phyloP scores from a whole-genome alignment of 2,113 vertebrate species.

The Pseudorasbora parva region DNA sequence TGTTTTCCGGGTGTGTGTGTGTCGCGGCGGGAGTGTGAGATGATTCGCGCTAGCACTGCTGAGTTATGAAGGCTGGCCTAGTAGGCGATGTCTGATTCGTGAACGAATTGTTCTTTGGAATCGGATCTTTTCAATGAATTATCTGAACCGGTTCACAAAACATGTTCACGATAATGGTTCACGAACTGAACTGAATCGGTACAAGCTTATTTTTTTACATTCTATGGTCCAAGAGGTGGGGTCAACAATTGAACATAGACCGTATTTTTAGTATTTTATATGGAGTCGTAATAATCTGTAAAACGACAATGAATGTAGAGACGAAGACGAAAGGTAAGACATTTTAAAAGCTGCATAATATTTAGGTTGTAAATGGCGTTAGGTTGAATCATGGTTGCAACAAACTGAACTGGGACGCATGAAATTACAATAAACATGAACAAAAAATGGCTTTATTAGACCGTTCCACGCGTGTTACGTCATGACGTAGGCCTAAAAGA shows the following conservation, averaged over 20 bases:
- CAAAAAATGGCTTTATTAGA: neutral
- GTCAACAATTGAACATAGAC: neutral
- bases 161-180: neutral
- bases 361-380: too few relatives aligned
- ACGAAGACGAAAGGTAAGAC: too few relatives aligned
- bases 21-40: slow-evolving; percentile 17
- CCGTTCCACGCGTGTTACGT: neutral
- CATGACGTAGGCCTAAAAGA: slow-evolving; percentile 11
- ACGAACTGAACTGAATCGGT: neutral
- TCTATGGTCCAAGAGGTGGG: neutral
- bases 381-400: neutral
- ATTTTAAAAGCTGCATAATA: too few relatives aligned
- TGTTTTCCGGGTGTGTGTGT: slow-evolving; percentile 31
- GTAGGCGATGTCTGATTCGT: neutral
- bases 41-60: neutral
- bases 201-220: too few relatives aligned
- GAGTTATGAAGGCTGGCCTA: neutral
- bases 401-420: neutral
- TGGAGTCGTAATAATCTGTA: neutral
- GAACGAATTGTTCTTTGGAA: neutral
- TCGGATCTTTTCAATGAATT: slow-evolving; percentile 11
- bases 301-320: neutral
- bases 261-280: neutral
- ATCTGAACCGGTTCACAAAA: neutral
- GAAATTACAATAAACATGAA: neutral